Percentiles rank a stretch among this genome's conserved stretches.
These are phyloP conservation scores for Recurvirostra avosetta DNA, from an alignment of 2,113 vertebrate species.

Conservation along the genomic window DNA sequence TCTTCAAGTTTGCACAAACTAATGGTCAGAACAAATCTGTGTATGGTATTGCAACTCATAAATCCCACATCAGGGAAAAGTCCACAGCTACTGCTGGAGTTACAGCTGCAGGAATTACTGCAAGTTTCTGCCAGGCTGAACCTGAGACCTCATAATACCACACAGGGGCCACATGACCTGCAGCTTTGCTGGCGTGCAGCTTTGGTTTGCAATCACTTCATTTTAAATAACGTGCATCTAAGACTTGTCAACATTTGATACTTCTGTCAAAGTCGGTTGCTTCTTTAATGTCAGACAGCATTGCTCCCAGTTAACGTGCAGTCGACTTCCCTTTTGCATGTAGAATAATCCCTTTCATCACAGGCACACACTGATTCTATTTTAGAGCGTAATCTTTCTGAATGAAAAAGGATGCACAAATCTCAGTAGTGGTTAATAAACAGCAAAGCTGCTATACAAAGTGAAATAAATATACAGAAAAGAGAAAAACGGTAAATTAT, in stretches of 20 bases:
- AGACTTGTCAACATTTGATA: not conserved
- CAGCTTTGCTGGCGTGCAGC: not conserved
- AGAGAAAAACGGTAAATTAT: not conserved
- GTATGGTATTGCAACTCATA: slow-evolving; percentile 61
- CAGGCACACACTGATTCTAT: slow-evolving; percentile 29
- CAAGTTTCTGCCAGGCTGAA: slow-evolving; percentile 63
- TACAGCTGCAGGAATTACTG: slow-evolving; percentile 55
- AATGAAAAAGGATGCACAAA: slow-evolving; percentile 58
- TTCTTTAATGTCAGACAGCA: slow-evolving; percentile 32
- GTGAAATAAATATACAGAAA: not conserved
- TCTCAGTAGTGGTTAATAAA: slow-evolving; percentile 47
- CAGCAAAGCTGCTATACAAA: slow-evolving; percentile 19
- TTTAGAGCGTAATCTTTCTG: slow-evolving; percentile 54
- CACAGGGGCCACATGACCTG: slow-evolving; percentile 10
- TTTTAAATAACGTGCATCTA: not conserved
- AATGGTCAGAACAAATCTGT: slow-evolving; percentile 64
- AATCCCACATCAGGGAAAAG: slow-evolving; percentile 56
- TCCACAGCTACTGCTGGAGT: slow-evolving; percentile 48
- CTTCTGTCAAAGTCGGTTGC: slow-evolving; percentile 8
- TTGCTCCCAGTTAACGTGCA: not conserved
- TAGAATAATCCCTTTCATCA: slow-evolving; percentile 45
- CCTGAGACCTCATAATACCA: not conserved
- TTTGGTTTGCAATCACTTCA: not conserved
- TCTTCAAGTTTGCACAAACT: slow-evolving; percentile 57
- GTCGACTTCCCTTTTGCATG: slow-evolving; percentile 33